Evolutionary conservation across 2,113 vertebrate species (phyloP).

Genomic region (Candoia aspera): DNA sequence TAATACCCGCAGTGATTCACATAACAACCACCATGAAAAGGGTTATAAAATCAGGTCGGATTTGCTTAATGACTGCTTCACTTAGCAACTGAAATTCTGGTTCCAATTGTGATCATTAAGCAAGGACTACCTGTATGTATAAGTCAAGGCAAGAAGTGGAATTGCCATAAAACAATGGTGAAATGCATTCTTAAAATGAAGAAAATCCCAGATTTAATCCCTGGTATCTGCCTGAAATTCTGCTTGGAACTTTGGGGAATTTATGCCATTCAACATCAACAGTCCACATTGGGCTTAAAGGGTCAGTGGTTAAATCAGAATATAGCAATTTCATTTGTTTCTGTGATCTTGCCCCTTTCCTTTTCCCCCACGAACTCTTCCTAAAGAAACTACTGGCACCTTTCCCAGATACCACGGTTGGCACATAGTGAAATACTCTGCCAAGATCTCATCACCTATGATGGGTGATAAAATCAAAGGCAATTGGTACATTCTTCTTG

Average conservation of each 20-base stretch:
- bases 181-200: background rate
- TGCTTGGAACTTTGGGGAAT: background rate
- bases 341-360: background rate
- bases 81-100: background rate
- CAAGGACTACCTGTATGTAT: background rate
- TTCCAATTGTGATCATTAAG: no score
- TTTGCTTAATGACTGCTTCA: no score
- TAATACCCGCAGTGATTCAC: no score
- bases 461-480: no score
- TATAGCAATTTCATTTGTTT: background rate
- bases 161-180: background rate
- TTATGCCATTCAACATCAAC: background rate
- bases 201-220: background rate
- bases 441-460: no score
- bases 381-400: background rate
- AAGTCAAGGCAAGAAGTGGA: background rate
- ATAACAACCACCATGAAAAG: no score
- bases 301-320: background rate
- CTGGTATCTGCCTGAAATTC: background rate
- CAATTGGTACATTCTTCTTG: background rate
- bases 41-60: no score
- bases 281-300: background rate
- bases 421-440: no score
- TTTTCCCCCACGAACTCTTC: background rate
- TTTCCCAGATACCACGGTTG: no score